Evolutionary conservation across 2,113 vertebrate species (phyloP).

Genomic region (Heloderma charlesbogerti): DNA sequence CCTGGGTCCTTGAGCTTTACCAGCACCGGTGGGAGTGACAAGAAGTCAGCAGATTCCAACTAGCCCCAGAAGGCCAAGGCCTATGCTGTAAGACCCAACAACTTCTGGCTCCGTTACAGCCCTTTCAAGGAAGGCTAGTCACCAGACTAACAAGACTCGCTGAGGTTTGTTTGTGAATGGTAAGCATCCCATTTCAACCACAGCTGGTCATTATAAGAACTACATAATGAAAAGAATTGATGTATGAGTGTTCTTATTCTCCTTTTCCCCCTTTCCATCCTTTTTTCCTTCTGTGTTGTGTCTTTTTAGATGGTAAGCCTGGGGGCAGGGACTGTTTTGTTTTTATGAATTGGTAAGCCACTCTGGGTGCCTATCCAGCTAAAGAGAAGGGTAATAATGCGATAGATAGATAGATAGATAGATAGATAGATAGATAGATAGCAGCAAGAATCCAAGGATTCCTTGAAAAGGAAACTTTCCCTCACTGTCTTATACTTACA

Average conservation of each 20-base stretch:
- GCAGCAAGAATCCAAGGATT: not conserved
- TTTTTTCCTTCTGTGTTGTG: not conserved
- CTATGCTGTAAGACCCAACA: not conserved
- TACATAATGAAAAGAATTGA: no score
- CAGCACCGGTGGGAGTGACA: no score
- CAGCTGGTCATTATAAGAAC: no score
- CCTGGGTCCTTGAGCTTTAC: no score
- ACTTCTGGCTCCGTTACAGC: not conserved
- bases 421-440: not conserved
- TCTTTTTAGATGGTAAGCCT: no score
- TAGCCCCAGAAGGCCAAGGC: not conserved
- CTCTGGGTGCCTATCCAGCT: not conserved
- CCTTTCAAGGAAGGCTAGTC: not conserved
- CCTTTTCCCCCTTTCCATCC: no score
- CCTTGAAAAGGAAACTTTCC: not conserved
- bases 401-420: not conserved
- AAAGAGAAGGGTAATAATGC: not conserved
- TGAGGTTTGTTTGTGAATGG: not conserved
- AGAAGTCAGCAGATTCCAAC: not conserved
- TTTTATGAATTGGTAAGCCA: not conserved
- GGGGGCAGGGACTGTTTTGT: no score
- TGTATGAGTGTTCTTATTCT: not conserved
- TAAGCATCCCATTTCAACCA: not conserved
- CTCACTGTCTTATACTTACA: not conserved
- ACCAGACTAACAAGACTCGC: not conserved